Evolutionary conservation across 2,113 vertebrate genomes (phyloP), one percentile per base, ranked within the genome.

Genomic region (Synodontis membranacea): DNA sequence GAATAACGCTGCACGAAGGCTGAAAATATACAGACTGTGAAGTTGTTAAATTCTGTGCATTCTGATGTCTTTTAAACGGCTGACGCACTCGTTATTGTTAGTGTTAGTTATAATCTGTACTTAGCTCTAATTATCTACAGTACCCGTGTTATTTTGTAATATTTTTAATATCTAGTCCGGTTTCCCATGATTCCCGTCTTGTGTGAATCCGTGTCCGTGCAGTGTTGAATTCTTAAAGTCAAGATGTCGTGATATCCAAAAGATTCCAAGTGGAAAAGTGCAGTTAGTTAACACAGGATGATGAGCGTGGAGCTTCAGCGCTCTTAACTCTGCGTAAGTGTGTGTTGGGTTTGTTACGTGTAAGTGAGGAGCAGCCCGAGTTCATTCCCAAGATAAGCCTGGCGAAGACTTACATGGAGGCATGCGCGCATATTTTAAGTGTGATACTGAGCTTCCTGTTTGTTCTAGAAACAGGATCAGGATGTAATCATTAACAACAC

Each of bases 381-480:
- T 31, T 39, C 21, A 56, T 37, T 80, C 31, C 50, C 5, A 39
- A 56, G 34, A 54, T 5, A 52, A 54, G 48, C 10, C 50, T 79
- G 34, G 17, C n/a, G 4, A 31, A 54, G 44, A 46, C 42, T 48
- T 14, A 8, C 42, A 4, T 5, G 19, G 25, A 17, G 23, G 25
- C 28, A 78, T 12, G 48, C 23, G 11, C 42, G 2, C 14, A n/a
- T 3, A 17, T 58, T 28, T 39, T 11, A 25, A 56, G 34, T 37
- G 52, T 37, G 21, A 42, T 6, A 7, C 78, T 28, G 78, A 58
- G 11, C 34, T 80, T 80, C 78, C 78, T 80, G 78, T 80, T 80
- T 80, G 21, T 6, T 42, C 11, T 12, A 39, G 52, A 80, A 80
- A 80, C 78, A 39, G 78, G 78, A 80, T 58, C 34, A 42, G 54